Evolutionary conservation across 2,797 vertebrate genomes (phyloP).

Genomic region (Platalea minor): DNA sequence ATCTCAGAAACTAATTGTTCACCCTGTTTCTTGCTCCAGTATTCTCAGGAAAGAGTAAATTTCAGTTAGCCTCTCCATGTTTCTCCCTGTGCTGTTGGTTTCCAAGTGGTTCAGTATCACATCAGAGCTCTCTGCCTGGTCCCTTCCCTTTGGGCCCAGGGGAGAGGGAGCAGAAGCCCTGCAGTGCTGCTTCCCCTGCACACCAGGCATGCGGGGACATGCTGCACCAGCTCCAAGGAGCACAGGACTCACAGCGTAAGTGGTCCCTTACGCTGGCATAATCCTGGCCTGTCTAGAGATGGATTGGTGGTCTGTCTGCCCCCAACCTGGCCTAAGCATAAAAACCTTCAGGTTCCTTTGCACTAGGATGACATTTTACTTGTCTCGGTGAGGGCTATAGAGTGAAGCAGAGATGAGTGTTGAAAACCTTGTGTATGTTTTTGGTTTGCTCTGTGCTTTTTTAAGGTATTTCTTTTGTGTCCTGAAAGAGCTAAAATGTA

Average conservation of each 20-base stretch:
- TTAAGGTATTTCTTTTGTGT: neutral
- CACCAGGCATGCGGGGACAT: neutral
- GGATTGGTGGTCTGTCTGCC: neutral
- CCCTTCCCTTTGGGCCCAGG: neutral
- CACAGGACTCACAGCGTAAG: neutral
- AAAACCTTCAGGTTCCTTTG: neutral
- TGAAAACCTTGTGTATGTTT: neutral
- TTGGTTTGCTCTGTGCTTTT: neutral
- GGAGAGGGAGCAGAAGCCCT: neutral
- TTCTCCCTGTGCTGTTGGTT: neutral
- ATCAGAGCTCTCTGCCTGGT: neutral
- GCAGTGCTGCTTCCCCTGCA: neutral
- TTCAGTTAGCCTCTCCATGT: neutral
- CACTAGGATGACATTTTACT: neutral
- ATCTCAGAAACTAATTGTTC: neutral
- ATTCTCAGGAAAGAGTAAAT: neutral
- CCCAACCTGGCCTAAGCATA: neutral
- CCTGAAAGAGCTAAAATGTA: neutral
- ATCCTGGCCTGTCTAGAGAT: neutral
- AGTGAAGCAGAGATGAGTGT: rapidly evolving
- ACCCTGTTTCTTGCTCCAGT: neutral
- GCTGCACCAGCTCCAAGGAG: neutral
- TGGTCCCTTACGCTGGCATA: neutral
- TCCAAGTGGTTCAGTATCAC: neutral
- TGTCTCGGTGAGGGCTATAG: neutral